Conservation (phyloP, 2,113 vertebrate species). For the Oreocharis arfaki region DNA sequence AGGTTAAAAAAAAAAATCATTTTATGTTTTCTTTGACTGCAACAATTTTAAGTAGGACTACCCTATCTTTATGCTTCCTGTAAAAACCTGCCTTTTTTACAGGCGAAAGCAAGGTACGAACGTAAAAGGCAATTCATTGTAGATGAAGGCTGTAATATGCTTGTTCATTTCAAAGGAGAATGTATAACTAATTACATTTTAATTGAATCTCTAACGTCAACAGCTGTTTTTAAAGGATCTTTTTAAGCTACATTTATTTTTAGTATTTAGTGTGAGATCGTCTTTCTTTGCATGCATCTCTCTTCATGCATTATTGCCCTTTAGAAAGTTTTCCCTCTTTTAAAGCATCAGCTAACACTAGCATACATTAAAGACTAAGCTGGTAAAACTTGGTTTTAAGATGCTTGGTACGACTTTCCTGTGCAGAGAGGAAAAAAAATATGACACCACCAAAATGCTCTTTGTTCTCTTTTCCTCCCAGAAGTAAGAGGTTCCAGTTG, state of each 20-base stretch:
- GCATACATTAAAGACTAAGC: not conserved
- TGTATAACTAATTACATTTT: slow-evolving; percentile 65
- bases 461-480: not conserved
- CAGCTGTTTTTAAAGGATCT: slow-evolving; percentile 46
- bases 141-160: slow-evolving; percentile 10
- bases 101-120: slow-evolving; percentile 27
- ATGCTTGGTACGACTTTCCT: not conserved
- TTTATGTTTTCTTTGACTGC: slow-evolving; percentile 12
- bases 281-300: not conserved
- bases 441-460: not conserved
- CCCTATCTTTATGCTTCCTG: slow-evolving; percentile 3
- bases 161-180: slow-evolving; percentile 44
- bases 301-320: slow-evolving; percentile 13
- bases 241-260: slow-evolving; percentile 59
- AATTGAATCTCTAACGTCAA: slow-evolving; percentile 52
- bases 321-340: not conserved
- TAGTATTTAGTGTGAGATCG: slow-evolving; percentile 22
- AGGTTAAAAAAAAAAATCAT: not conserved
- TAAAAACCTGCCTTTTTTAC: slow-evolving; percentile 11
- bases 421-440: not conserved
- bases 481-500: not conserved
- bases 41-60: slow-evolving; percentile 11
- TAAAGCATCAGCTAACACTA: not conserved
- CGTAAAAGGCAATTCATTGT: slow-evolving; percentile 21
- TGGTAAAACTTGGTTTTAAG: not conserved